Conservation (phyloP, 2,113 vertebrate species). For the Phalacrocorax carbo region DNA sequence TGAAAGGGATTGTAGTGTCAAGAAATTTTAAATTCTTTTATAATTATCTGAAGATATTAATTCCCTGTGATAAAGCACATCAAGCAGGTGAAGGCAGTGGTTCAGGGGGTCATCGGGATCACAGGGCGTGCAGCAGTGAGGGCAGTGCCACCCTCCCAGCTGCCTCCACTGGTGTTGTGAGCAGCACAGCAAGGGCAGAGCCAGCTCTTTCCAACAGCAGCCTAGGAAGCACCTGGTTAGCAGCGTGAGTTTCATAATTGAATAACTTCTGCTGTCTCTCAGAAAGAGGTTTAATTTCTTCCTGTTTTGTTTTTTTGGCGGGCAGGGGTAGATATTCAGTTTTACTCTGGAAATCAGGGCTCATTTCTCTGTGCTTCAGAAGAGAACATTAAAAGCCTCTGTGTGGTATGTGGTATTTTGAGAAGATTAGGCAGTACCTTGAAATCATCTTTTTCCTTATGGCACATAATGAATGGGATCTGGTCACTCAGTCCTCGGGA, state of each 20-base stretch:
- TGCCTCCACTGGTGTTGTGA: not conserved
- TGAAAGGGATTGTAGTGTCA: not conserved
- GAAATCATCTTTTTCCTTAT: not conserved
- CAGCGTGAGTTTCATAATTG: not conserved
- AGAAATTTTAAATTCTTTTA: not conserved
- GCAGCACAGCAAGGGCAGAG: not conserved
- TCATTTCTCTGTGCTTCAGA: not conserved
- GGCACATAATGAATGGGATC: fast-evolving
- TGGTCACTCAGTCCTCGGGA: not conserved
- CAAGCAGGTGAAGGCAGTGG: too few relatives aligned
- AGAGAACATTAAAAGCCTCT: not conserved
- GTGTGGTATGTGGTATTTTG: not conserved
- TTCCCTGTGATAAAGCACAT: not conserved
- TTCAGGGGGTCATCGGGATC: too few relatives aligned
- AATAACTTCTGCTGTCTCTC: not conserved
- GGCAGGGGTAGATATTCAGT: not conserved
- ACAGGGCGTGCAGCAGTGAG: too few relatives aligned
- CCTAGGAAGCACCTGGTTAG: not conserved
- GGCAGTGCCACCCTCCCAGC: too few relatives aligned
- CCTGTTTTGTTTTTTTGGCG: fast-evolving
- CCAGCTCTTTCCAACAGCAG: not conserved
- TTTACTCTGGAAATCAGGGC: not conserved
- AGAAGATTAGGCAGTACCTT: not conserved
- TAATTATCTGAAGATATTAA: not conserved
- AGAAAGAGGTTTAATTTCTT: not conserved